Base-by-base conservation (phyloP, 2,797 vertebrate genomes). In the Aeoliscus strigatus region DNA sequence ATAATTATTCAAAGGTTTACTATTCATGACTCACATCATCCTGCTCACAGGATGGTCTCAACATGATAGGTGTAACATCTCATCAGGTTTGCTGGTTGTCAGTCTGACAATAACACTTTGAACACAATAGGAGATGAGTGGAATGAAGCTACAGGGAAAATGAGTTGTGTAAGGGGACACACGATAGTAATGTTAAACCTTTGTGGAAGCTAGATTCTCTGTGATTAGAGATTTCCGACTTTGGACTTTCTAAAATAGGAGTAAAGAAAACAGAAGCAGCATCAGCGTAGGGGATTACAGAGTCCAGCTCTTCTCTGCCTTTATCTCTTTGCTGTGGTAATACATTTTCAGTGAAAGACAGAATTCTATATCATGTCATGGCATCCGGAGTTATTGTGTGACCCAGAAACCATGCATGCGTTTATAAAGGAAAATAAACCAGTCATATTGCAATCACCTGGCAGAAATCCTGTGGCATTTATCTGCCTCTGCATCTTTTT, bases 401-500 rank as follows among this genome's bases (percentile, higher is more conserved):
- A 21, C 3, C 18, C 18, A 21, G 18, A 6, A 21, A 21, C 6
- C 18, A 23, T 21, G 2, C 5, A 30, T 35, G 27, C 12, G 6
- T 27, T 37, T 9, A 15, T 3, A 21, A 3, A 3, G 6, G 27
- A 37, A 31, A 39, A 21, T 23, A 8, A 16, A 11, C 7, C 14
- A 38, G n/a, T 10, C 25, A 31, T 25, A 17, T 10, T 2, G 11
- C 16, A 4, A 2, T 28, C 29, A 8, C 29, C 8, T 14, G 3
- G 18, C 18, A 6, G 18, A 21, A 21, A 21, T 21, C 18, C 18
- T 21, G 18, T 3, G 6, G 18, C 6, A 11, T 10, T 32, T 24
- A 10, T 37, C 24, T 28, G 29, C 15, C 4, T 53, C 12, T 63
- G 14, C 11, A 45, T 60, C 7, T 69, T 41, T 59, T 29, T 60